These are phyloP conservation scores for Brachyopa scutellaris DNA, from an alignment of 2,888 invertebrate genomes.

Conservation along the genomic window DNA sequence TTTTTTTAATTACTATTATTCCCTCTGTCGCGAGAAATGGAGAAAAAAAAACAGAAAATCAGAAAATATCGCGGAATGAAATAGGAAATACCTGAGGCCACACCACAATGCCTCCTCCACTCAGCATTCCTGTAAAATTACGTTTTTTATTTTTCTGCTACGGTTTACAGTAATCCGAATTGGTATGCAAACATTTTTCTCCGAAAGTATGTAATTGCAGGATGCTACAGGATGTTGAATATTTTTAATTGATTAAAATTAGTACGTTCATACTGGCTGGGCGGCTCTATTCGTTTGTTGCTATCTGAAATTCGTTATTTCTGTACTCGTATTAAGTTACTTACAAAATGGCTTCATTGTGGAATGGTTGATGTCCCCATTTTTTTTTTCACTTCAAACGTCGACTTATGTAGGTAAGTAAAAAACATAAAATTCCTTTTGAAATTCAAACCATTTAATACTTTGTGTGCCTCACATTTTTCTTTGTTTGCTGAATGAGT, in stretches of 20 bases:
- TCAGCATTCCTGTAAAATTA: not conserved
- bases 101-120: conserved; percentile 31
- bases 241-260: conserved; percentile 1
- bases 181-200: not conserved
- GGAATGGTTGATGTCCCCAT: too few relatives aligned
- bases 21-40: conserved; percentile 28
- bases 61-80: conserved; percentile 37
- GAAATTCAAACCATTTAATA: not conserved
- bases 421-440: not conserved
- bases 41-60: conserved; percentile 21
- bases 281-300: not conserved
- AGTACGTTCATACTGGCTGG: not conserved
- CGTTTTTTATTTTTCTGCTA: not conserved
- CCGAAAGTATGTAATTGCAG: conserved; percentile 25
- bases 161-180: conserved; percentile 3
- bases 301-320: not conserved
- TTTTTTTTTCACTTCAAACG: not conserved
- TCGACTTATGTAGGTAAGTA: too few relatives aligned
- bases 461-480: not conserved
- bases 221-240: conserved; percentile 15
- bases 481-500: not conserved
- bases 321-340: too few relatives aligned
- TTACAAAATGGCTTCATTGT: too few relatives aligned
- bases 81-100: conserved; percentile 58
- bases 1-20: conserved; percentile 69